Evolutionary conservation across 1,140 invertebrate genomes (phyloP), one percentile per base, ranked within the genome.

Genomic region (Drosophila rufa): DNA sequence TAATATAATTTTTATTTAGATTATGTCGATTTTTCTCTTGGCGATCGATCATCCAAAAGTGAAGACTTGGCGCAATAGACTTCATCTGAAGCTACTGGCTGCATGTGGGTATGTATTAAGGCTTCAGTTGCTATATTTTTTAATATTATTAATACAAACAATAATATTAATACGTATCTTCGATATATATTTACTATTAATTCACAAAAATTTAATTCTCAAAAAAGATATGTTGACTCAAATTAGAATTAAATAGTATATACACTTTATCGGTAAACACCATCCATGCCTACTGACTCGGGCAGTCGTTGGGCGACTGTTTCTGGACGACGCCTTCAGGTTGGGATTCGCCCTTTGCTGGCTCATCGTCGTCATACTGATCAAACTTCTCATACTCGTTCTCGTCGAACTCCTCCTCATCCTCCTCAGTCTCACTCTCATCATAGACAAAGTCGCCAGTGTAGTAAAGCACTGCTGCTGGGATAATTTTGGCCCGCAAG

Each of bases 391-490:
- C 22, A 25, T 3, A 3, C 22, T 93, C 93, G 12, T 76, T 82
- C 22, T 89, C 85, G 47, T 82, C 87, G 53, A 75, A 83, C 55
- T 86, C 90, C 36, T 92, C 89, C 19, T 92, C 92, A 67, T 96
- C 95, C 56, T 96, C 95, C 56, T 96, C 95, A 46, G 5, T 1
- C 27, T 96, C 96, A 25, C 22, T 25, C 61, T 97, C 96, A 61
- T 97, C 96, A 82, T 97, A 96, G 17, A 97, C 94, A 33, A 95
- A 95, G 94, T 97, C 96, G 47, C 96, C 98, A 81, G 98, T 99
- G 92, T 96, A 99, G 85, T 98, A 99, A 27, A 99, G 94, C 55
- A 99, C 97, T 79, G 98, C 98, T 92, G 96, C 95, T 25, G 98
- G 98, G 81, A 99, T 96, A 80, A 99, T 96, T 75, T 97, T 95